Base-by-base conservation (phyloP, 2,888 invertebrate species). In the Cynaeus angustus region DNA sequence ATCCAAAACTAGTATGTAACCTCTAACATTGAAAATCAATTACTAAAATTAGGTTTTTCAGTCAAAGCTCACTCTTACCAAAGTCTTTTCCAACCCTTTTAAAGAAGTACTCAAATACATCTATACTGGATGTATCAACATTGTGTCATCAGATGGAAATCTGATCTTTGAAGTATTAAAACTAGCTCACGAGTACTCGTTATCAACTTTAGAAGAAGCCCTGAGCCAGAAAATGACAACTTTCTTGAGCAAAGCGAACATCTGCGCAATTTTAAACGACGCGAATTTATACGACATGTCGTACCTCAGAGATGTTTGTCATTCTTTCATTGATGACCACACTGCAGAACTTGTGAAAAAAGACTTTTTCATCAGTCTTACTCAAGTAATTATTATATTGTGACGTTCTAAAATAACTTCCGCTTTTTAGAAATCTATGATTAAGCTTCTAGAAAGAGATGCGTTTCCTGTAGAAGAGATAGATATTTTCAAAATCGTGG, bases 181-280 rank as follows among this genome's bases (percentile, higher is more conserved):
- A n/a, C 38, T 38, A 38, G 38, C 38, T n/a, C 38, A 38, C 38
- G 38, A 38, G 10, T 38, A 38, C 10, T 38, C 38, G 9, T 38
- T 38, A 38, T 8, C 3, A 9, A 38, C 38, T n/a, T n/a, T 38
- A 0, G 38, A n/a, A n/a, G 9, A 6, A 3, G 0, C 38, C 3
- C 3, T 38, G 10, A 38, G 10, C n/a, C 8, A 6, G 9, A n/a
- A 38, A 38, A 38, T 38, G 9, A n/a, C 3, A 3, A 3, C 9
- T n/a, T 3, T 38, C 9, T 3, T 38, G 5, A n/a, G 10, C 10
- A n/a, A n/a, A n/a, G 3, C 6, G 3, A 38, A 38, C 10, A 3
- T 38, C 10, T 38, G 38, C 9, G 8, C 10, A 6, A n/a, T 38
- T 9, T n/a, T 38, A 38, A 38, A 38, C n/a, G 3, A n/a, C 3